Evolutionary conservation across 2,888 invertebrate species (phyloP).

Genomic region (Meteorus cinctellus): DNA sequence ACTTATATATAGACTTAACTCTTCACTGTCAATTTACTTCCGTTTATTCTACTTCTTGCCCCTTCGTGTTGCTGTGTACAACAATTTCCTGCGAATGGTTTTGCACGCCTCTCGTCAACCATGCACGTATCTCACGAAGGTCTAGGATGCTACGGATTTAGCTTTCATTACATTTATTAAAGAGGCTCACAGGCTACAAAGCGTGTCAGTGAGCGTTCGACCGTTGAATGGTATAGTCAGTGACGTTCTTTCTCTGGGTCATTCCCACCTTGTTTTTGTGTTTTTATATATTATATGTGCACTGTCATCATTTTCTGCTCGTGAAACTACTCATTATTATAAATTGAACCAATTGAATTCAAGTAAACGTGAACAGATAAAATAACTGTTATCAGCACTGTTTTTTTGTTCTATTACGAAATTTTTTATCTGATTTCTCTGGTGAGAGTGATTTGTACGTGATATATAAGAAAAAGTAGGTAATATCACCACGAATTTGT

Average conservation of each 20-base stretch:
- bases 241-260: constrained; percentile 3
- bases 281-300: background rate
- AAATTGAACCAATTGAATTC: background rate
- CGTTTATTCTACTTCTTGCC: constrained; percentile 5
- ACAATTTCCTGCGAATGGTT: constrained; percentile 38
- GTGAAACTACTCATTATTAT: background rate
- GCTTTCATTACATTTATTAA: constrained; percentile 51
- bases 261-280: background rate
- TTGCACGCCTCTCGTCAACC: constrained; percentile 21
- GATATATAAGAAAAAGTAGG: background rate
- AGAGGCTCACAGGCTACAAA: constrained; percentile 44
- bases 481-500: background rate
- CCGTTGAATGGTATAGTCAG: constrained; percentile 55
- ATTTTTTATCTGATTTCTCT: background rate
- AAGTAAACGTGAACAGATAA: background rate
- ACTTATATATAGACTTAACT: constrained; percentile 15
- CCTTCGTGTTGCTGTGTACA: constrained; percentile 13
- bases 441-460: background rate
- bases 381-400: background rate
- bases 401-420: background rate
- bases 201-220: constrained; percentile 60
- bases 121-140: background rate
- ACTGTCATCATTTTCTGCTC: background rate
- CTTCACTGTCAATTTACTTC: constrained; percentile 34
- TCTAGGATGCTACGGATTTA: constrained; percentile 51